Percentiles rank a stretch among this genome's conserved stretches.
phyloP scores from a whole-genome alignment of 2,113 vertebrate species.

The Oceanites oceanicus region DNA sequence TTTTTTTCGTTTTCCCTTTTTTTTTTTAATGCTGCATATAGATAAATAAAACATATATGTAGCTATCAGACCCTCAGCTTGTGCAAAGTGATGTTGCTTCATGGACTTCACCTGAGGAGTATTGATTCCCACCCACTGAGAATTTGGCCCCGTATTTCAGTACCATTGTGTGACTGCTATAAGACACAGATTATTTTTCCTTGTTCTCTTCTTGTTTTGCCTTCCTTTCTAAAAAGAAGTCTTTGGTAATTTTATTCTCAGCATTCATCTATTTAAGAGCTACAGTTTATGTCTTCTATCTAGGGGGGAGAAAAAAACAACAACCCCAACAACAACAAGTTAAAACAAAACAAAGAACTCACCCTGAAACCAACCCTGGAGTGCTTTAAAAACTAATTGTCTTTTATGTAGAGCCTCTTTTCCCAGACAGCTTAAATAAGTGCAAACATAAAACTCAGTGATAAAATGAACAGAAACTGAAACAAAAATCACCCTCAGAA shows the following conservation, averaged over 20 bases:
- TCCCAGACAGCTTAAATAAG: conserved; percentile 72
- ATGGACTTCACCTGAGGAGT: not conserved
- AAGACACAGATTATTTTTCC: not conserved
- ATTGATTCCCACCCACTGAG: conserved; percentile 9
- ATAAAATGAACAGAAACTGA: conserved; percentile 58
- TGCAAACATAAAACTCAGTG: conserved; percentile 70
- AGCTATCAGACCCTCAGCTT: not conserved
- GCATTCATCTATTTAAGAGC: conserved; percentile 65
- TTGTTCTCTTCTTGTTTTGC: not conserved
- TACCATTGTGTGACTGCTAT: not conserved
- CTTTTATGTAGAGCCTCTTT: conserved; percentile 72
- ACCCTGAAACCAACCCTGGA: conserved; percentile 63
- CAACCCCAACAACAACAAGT: not conserved
- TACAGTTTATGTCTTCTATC: conserved; percentile 65
- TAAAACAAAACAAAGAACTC: conserved; percentile 38
- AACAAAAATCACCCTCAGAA: conserved; percentile 35
- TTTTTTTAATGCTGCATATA: not conserved
- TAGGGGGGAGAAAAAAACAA: not conserved
- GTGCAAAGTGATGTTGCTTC: not conserved
- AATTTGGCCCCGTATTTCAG: conserved; percentile 16
- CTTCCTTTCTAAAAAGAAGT: not conserved
- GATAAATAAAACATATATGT: conserved; percentile 17
- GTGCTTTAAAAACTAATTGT: conserved; percentile 76
- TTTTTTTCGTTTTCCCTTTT: not conserved
- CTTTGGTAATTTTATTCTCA: conserved; percentile 49